These are phyloP conservation scores for Nyctereutes procyonoides DNA, from an alignment of 2,113 vertebrate species.

Conservation along the genomic window DNA sequence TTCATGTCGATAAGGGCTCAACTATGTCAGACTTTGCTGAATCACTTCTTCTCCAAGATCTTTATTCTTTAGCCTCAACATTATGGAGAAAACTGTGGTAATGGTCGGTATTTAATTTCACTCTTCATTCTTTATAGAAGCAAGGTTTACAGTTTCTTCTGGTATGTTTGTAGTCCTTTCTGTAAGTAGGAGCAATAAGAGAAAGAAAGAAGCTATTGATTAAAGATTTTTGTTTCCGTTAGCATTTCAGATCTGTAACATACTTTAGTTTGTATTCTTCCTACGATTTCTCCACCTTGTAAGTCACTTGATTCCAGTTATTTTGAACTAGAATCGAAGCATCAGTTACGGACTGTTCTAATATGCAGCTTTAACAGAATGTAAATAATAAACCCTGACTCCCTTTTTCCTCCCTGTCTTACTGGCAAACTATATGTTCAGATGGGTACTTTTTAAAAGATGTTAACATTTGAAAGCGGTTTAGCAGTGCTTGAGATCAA, in stretches of 20 bases:
- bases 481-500: neutral
- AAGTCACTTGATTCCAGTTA: slow-evolving; percentile 74
- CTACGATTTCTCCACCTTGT: slow-evolving; percentile 69
- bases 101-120: slow-evolving; percentile 56
- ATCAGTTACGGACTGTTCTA: slow-evolving; percentile 29
- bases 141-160: slow-evolving; percentile 10
- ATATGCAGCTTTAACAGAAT: slow-evolving; percentile 25
- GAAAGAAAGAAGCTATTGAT: slow-evolving; percentile 70
- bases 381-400: neutral
- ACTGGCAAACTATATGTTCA: neutral
- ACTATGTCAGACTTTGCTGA: slow-evolving; percentile 15
- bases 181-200: slow-evolving; percentile 61
- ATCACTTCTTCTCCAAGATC: slow-evolving; percentile 37
- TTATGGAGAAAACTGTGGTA: slow-evolving; percentile 42
- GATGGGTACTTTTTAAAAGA: slow-evolving; percentile 18
- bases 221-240: slow-evolving; percentile 65
- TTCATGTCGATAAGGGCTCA: neutral
- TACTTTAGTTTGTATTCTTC: neutral
- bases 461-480: slow-evolving; percentile 12
- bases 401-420: neutral
- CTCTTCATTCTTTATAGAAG: slow-evolving; percentile 40
- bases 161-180: neutral
- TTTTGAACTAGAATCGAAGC: slow-evolving; percentile 46
- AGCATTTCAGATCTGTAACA: slow-evolving; percentile 32
- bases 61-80: neutral